A percentile compares a stretch with the other conserved stretches of the same genome.
phyloP scores from a whole-genome alignment of 2,113 vertebrate genomes.

The Cyanoderma ruficeps region DNA sequence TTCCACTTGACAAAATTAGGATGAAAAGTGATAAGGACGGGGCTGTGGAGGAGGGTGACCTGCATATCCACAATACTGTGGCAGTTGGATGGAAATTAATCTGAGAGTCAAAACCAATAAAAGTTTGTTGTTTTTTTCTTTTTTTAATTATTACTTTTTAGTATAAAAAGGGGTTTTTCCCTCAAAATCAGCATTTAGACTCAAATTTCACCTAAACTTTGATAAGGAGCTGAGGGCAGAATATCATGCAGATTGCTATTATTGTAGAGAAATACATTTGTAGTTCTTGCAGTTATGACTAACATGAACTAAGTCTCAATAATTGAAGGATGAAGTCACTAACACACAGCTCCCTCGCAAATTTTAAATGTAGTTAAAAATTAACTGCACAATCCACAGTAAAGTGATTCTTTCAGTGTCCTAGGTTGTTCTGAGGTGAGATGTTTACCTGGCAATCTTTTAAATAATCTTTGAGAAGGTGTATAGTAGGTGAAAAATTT shows the following conservation, averaged over 20 bases:
- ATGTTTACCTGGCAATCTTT: neutral
- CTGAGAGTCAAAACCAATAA: neutral
- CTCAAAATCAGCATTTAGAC: neutral
- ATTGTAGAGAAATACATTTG: neutral
- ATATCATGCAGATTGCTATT: neutral
- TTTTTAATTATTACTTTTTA: neutral
- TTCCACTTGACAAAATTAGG: neutral
- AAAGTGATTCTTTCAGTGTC: neutral
- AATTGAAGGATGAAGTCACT: neutral
- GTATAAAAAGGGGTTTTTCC: accelerated
- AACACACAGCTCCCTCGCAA: neutral
- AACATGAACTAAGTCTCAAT: neutral
- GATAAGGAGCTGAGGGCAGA: neutral
- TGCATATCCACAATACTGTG: neutral
- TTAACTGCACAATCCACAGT: neutral
- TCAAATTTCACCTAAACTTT: neutral
- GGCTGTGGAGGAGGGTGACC: neutral
- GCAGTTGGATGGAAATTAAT: neutral
- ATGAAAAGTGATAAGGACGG: neutral
- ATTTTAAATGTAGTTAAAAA: neutral
- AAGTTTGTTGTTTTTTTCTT: neutral
- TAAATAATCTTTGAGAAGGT: neutral
- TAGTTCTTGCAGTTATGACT: neutral
- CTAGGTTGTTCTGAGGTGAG: neutral
- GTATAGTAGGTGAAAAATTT: neutral